These are phyloP conservation scores for Diachasma alloeum DNA, from an alignment of 1,140 invertebrate genomes.

Conservation along the genomic window DNA sequence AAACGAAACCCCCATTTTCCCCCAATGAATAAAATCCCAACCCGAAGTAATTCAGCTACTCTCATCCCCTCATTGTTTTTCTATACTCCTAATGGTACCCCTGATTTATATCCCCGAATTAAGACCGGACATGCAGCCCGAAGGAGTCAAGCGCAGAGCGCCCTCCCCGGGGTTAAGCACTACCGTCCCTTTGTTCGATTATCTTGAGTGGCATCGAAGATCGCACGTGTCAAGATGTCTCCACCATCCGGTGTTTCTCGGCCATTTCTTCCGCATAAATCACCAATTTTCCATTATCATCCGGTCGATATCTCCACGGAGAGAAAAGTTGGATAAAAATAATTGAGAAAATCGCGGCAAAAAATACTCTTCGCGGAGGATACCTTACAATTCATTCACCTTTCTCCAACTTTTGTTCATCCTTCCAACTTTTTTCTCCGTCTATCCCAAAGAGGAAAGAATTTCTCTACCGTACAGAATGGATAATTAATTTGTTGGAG, in stretches of 20 bases:
- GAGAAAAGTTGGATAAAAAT: too few relatives aligned
- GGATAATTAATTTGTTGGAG: background rate
- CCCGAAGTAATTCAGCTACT: too few relatives aligned
- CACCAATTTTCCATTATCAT: background rate
- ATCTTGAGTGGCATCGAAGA: background rate
- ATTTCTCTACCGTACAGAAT: background rate
- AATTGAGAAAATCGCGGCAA: too few relatives aligned
- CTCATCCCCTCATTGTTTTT: background rate
- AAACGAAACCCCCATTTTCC: too few relatives aligned
- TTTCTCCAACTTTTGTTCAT: too few relatives aligned
- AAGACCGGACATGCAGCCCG: background rate
- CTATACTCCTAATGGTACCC: background rate
- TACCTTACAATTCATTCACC: too few relatives aligned
- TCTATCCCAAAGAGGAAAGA: too few relatives aligned
- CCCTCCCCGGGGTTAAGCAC: background rate
- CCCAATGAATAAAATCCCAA: too few relatives aligned
- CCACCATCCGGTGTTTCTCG: background rate
- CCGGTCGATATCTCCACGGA: too few relatives aligned
- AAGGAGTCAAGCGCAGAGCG: background rate
- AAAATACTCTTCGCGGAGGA: too few relatives aligned
- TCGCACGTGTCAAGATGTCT: conserved; percentile 5
- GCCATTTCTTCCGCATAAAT: background rate
- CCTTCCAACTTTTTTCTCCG: too few relatives aligned
- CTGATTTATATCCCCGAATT: conserved; percentile 15
- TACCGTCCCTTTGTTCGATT: background rate